Percentiles rank a stretch among this genome's conserved stretches.
Conservation (phyloP, 2,888 invertebrate species). For the Drosophila histrio region DNA sequence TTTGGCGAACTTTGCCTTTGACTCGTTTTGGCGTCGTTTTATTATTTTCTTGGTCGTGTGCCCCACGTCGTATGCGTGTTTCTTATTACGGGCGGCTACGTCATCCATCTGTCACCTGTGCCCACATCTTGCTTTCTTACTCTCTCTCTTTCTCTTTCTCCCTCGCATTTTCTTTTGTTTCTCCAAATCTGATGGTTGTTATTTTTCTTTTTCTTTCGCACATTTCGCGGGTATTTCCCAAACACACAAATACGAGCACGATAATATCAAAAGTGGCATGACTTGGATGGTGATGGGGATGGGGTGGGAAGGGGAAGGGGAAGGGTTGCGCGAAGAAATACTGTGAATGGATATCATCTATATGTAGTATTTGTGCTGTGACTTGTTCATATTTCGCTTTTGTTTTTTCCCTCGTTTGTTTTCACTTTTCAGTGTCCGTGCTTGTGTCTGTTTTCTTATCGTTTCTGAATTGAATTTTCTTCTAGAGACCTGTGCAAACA, state of each 20-base stretch:
- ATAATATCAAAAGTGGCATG: slow-evolving; percentile 22
- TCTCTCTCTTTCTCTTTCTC: neutral
- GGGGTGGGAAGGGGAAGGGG: neutral
- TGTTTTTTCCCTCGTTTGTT: slow-evolving; percentile 6
- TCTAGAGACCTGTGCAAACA: slow-evolving; percentile 3
- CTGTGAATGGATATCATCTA: slow-evolving; percentile 20
- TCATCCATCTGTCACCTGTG: slow-evolving; percentile 67
- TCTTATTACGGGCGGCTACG: slow-evolving; percentile 66
- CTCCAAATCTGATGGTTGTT: slow-evolving; percentile 52
- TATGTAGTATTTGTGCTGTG: slow-evolving; percentile 19
- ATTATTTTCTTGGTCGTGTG: slow-evolving; percentile 60
- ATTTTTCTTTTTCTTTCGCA: slow-evolving; percentile 18
- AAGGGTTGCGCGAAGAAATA: neutral
- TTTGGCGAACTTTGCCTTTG: slow-evolving; percentile 36
- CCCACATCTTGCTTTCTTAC: slow-evolving; percentile 6
- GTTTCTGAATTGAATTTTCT: slow-evolving; percentile 23
- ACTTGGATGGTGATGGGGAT: neutral
- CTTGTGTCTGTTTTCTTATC: slow-evolving; percentile 35
- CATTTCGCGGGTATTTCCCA: slow-evolving; percentile 76
- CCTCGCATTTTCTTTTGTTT: slow-evolving; percentile 16
- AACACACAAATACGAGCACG: slow-evolving; percentile 25
- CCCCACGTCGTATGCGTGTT: slow-evolving; percentile 75
- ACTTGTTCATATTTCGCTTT: slow-evolving; percentile 34
- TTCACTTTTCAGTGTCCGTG: slow-evolving; percentile 28
- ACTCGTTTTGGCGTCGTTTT: slow-evolving; percentile 44